Evolutionary conservation across 2,888 invertebrate species (phyloP).

Genomic region (Gordius sp.): DNA sequence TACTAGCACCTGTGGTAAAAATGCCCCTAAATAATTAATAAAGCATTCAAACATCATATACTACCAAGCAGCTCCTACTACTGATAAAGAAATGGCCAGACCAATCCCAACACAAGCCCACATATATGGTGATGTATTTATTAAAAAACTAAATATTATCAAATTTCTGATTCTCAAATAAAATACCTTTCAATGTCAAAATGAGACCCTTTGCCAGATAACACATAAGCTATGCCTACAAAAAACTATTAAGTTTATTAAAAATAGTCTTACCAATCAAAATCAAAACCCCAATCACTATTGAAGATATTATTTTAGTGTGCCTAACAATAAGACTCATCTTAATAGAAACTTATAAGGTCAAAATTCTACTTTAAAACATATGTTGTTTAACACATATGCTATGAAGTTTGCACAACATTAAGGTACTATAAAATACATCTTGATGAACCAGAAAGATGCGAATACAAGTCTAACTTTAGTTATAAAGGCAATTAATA

Average conservation of each 20-base stretch:
- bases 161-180: conserved; percentile 19
- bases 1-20: conserved; percentile 78
- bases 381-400: no score
- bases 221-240: conserved; percentile 3
- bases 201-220: conserved; percentile 7
- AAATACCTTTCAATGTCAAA: conserved; percentile 12
- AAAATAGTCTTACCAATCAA: background rate
- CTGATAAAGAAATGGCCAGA: conserved; percentile 67
- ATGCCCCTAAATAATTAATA: conserved; percentile 43
- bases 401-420: no score
- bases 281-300: background rate
- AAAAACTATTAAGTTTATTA: background rate
- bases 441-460: no score
- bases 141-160: conserved; percentile 41
- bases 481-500: no score
- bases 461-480: no score
- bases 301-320: background rate
- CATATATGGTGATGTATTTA: conserved; percentile 69
- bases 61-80: conserved; percentile 72
- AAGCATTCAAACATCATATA: conserved; percentile 24
- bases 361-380: no score
- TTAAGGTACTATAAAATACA: no score
- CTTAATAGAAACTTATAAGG: no score
- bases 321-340: background rate
- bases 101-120: conserved; percentile 82